phyloP scores from a whole-genome alignment of 2,113 vertebrate genomes.

The Cynocephalus volans region DNA sequence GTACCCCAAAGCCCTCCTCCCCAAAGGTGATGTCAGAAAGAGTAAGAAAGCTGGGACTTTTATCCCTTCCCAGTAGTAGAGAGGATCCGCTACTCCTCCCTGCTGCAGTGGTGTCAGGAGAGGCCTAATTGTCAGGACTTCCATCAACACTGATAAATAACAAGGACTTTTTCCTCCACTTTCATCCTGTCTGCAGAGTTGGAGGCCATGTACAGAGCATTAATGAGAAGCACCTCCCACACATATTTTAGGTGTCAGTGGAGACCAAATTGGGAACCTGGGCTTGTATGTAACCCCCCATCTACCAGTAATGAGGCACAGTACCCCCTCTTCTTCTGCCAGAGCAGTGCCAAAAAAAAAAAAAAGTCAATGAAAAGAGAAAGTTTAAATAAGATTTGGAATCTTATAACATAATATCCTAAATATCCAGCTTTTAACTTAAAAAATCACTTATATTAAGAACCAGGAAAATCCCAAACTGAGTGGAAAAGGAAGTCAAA shows the following conservation, averaged over 20 bases:
- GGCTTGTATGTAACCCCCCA: too few relatives aligned
- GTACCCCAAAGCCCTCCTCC: background rate
- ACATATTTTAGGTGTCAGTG: background rate
- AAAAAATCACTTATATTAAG: background rate
- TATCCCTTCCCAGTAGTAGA: background rate
- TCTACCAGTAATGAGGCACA: background rate
- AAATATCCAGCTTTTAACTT: background rate
- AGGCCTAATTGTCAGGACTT: background rate
- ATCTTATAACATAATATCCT: background rate
- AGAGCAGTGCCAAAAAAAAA: background rate
- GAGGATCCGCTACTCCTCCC: background rate
- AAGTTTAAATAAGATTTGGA: background rate
- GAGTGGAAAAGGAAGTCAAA: background rate
- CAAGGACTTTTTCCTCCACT: background rate
- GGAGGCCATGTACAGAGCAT: too few relatives aligned
- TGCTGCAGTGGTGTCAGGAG: background rate
- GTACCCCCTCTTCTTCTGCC: background rate
- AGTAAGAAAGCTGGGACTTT: too few relatives aligned
- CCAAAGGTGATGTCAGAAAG: background rate
- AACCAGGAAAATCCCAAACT: background rate
- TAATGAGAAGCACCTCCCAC: too few relatives aligned
- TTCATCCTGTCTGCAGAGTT: too few relatives aligned
- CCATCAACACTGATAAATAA: background rate
- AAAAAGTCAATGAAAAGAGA: background rate
- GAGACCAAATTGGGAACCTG: background rate